Percentiles rank a stretch among this genome's conserved stretches.
Conservation (phyloP, 2,888 invertebrate species). For the Phorcus lineatus region DNA sequence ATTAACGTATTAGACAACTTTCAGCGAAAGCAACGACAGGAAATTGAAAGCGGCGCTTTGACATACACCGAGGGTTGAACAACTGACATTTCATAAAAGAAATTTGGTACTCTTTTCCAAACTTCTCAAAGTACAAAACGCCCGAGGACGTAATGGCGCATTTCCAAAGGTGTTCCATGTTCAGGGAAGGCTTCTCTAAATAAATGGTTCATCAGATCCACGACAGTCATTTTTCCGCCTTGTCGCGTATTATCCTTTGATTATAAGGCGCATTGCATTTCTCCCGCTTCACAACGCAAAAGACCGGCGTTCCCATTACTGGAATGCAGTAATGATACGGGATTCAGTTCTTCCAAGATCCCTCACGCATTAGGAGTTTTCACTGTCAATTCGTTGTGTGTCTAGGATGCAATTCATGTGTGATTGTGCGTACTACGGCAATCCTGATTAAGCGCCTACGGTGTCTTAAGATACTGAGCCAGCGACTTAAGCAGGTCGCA, state of each 20-base stretch:
- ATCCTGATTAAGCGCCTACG: neutral
- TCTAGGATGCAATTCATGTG: conserved; percentile 19
- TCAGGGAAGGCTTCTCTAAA: neutral
- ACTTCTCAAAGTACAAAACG: too few species aligned
- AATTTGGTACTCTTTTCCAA: too few species aligned
- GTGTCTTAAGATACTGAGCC: neutral
- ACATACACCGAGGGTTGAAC: too few species aligned
- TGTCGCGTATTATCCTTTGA: conserved; percentile 13
- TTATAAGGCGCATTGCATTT: conserved; percentile 20
- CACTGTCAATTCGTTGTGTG: conserved; percentile 16
- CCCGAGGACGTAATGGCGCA: neutral
- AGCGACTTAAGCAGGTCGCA: neutral
- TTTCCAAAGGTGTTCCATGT: neutral
- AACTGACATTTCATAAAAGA: too few species aligned
- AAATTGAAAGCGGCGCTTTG: too few species aligned
- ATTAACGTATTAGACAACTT: too few species aligned
- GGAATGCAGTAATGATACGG: neutral
- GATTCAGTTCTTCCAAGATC: conserved; percentile 5
- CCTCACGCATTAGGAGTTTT: conserved; percentile 21
- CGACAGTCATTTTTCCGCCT: conserved; percentile 16
- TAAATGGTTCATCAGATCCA: neutral
- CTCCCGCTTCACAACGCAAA: neutral
- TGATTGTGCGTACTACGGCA: conserved; percentile 15
- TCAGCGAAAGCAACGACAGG: too few species aligned
- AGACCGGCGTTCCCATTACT: neutral